These are phyloP conservation scores for Sparus aurata DNA, from an alignment of 2,797 vertebrate genomes.

Conservation along the genomic window DNA sequence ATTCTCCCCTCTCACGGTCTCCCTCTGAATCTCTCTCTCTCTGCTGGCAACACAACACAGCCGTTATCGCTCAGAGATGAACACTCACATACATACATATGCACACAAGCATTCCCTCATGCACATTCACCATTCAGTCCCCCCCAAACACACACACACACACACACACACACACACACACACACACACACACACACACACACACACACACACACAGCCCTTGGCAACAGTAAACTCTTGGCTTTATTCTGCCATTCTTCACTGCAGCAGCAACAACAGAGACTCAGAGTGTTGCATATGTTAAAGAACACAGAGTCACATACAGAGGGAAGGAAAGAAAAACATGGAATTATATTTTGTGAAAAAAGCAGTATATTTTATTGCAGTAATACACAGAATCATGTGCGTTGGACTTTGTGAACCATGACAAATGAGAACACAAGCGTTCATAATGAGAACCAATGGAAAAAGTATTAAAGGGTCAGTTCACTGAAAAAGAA, in stretches of 20 bases:
- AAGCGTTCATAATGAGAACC: not conserved
- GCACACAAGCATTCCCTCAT: conserved; percentile 32
- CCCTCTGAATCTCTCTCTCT: conserved; percentile 11
- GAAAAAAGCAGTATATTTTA: not conserved
- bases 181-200: conserved; percentile 12
- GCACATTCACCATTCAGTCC: conserved; percentile 18
- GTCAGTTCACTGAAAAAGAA: not conserved
- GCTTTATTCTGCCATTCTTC: conserved; percentile 73
- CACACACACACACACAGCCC: conserved; percentile 7
- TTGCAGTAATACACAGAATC: not conserved
- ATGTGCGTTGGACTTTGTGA: not conserved
- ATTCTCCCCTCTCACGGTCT: conserved; percentile 20
- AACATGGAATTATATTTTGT: not conserved
- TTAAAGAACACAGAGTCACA: conserved; percentile 48
- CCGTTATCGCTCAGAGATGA: conserved; percentile 72
- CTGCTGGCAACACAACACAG: conserved; percentile 65
- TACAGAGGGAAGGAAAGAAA: conserved; percentile 3
- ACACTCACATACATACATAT: conserved; percentile 33
- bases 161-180: not conserved
- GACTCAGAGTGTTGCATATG: conserved; percentile 62
- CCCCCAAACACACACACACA: conserved; percentile 3
- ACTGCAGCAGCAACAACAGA: conserved; percentile 65
- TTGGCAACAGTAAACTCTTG: conserved; percentile 68
- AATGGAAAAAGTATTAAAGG: not conserved
- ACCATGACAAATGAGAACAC: not conserved